Conservation (phyloP, 2,888 invertebrate genomes). For the Auanema sp. region DNA sequence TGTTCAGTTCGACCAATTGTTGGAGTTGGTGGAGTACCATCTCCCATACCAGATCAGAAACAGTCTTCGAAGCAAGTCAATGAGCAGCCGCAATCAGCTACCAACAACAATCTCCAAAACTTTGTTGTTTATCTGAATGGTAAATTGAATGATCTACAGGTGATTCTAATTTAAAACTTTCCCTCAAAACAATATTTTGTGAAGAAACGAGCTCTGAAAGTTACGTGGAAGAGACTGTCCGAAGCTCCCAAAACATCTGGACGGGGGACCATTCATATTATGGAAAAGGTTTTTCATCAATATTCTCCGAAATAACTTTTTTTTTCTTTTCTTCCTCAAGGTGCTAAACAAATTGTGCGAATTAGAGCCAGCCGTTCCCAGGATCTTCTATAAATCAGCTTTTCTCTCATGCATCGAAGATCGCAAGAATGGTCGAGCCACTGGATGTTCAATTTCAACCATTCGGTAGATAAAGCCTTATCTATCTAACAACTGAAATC, state of each 20-base stretch:
- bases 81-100: neutral
- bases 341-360: slow-evolving; percentile 49
- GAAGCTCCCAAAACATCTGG: slow-evolving; percentile 59
- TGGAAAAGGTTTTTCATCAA: slow-evolving; percentile 50
- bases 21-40: neutral
- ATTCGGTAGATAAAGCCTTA: slow-evolving; percentile 12
- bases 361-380: slow-evolving; percentile 40
- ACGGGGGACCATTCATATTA: slow-evolving; percentile 55
- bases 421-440: slow-evolving; percentile 21
- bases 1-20: too few species aligned
- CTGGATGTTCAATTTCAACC: slow-evolving; percentile 19
- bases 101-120: slow-evolving; percentile 12
- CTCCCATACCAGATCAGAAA: neutral
- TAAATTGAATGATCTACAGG: slow-evolving; percentile 35
- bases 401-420: slow-evolving; percentile 58
- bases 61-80: neutral
- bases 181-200: neutral
- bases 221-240: slow-evolving; percentile 56
- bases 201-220: slow-evolving; percentile 52
- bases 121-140: slow-evolving; percentile 31
- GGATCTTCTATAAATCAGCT: slow-evolving; percentile 56
- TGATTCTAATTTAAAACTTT: neutral
- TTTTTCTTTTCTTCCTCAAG: slow-evolving; percentile 22
- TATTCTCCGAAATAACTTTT: neutral
- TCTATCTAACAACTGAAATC: too few species aligned